Base-by-base conservation (phyloP, 2,797 vertebrate genomes). In the Syndactyla subalaris region DNA sequence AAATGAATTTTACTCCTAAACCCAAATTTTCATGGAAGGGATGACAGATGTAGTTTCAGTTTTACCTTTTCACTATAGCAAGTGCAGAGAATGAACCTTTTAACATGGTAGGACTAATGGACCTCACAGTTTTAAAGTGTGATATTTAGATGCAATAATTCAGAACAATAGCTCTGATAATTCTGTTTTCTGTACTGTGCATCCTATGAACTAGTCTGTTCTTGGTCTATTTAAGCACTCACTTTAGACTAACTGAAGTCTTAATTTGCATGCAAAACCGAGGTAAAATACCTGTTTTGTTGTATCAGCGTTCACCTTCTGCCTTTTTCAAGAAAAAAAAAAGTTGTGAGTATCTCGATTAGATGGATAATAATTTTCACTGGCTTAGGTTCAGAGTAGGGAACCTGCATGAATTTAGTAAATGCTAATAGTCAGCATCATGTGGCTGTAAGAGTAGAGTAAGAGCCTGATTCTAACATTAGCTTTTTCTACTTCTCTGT, bases 221-320 rank as follows among this genome's bases (percentile, higher is more conserved):
- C 0, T n/a, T 74, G 49, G 41, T 24, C 15, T 70, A 0, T 62
- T 55, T 22, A 57, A 82, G 55, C 71, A 74, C 57, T 93, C 12
- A 15, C 62, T 88, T 77, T 71, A 63, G 38, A 87, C 89, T 94
- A 96, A 92, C 72, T 23, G 15, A 62, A 86, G 36, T 59, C 23
- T 70, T 87, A 24, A 41, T 65, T 63, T 92, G 95, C 93, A 93
- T 95, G 95, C 49, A 76, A 73, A 93, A 91, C n/a, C 38, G 4
- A 89, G 22, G 26, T 74, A 38, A 80, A 90, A 66, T 32, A 43
- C 15, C 7, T 27, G 21, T 46, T 54, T 55, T 45, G 24, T 41
- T 74, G 0, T 32, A 34, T 57, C 14, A 24, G 29, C 15, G 22
- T 34, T 88, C 20, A 49, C 32, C 46, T 57, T 58, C 51, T 76